phyloP scores from a whole-genome alignment of 2,113 vertebrate species.

The Progne subis region DNA sequence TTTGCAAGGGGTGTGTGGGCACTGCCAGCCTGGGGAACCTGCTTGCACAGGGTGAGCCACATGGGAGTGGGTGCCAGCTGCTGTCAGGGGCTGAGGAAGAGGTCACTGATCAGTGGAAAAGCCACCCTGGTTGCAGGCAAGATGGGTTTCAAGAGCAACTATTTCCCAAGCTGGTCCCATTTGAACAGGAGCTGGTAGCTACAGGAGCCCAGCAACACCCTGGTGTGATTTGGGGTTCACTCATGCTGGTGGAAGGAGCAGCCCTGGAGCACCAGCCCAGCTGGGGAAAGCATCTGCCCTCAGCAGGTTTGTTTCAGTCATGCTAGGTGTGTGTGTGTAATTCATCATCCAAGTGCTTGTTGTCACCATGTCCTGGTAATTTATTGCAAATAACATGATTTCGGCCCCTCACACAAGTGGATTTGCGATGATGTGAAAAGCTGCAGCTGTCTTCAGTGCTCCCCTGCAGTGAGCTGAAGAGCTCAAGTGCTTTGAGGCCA shows the following conservation, averaged over 20 bases:
- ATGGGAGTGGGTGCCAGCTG: background rate
- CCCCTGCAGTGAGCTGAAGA: slow-evolving; percentile 5
- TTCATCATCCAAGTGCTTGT: slow-evolving; percentile 3
- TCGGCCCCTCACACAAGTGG: background rate
- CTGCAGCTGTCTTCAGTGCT: slow-evolving; percentile 44
- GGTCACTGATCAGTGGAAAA: background rate
- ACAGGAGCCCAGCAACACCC: background rate
- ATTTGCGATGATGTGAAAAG: background rate
- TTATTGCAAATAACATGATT: slow-evolving; percentile 4
- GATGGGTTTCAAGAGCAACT: background rate
- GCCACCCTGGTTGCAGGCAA: background rate
- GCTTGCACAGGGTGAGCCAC: background rate
- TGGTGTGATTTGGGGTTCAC: background rate
- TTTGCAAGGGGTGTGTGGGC: background rate
- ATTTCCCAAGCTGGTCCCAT: background rate
- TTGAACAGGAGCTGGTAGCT: background rate
- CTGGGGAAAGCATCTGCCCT: background rate
- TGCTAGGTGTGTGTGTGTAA: background rate
- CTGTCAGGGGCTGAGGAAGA: background rate
- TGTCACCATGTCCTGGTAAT: slow-evolving; percentile 14
- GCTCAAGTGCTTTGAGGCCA: background rate
- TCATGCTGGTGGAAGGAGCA: background rate
- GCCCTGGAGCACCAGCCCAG: background rate
- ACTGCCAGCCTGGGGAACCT: background rate
- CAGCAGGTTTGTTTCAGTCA: background rate